Evolutionary conservation across 2,113 vertebrate species (phyloP).

Genomic region (Halichoeres trimaculatus): DNA sequence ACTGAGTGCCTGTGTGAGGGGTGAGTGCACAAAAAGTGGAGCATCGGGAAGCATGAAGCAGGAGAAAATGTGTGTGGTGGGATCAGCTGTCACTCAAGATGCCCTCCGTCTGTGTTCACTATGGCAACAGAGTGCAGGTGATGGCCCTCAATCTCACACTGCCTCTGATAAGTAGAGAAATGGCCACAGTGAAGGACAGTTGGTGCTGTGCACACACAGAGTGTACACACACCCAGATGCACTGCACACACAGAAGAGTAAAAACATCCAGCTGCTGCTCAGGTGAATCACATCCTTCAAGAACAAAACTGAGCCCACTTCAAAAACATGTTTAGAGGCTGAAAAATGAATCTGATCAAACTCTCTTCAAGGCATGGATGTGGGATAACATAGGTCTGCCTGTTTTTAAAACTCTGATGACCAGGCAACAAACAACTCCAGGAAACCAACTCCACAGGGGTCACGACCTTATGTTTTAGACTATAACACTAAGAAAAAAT

Average conservation of each 20-base stretch:
- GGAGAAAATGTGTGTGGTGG: conserved; percentile 42
- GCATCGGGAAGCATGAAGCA: conserved; percentile 23
- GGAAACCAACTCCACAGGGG: too few relatives aligned
- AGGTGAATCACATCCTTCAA: conserved; percentile 1
- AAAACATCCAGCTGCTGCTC: conserved; percentile 23
- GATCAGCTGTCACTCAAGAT: conserved; percentile 72
- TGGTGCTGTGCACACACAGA: not conserved
- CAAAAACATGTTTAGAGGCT: not conserved
- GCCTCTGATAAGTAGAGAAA: conserved; percentile 61
- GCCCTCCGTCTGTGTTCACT: conserved; percentile 56
- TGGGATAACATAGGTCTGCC: not conserved
- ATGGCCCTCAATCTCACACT: conserved; percentile 65
- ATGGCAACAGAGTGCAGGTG: conserved; percentile 73
- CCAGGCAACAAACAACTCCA: too few relatives aligned
- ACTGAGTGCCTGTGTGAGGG: not conserved
- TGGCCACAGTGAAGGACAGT: conserved; percentile 53
- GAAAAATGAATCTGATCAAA: too few relatives aligned
- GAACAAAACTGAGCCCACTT: not conserved
- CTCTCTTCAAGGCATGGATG: not conserved
- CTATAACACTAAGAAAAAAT: too few relatives aligned
- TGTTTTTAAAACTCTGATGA: too few relatives aligned
- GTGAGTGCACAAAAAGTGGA: conserved; percentile 2
- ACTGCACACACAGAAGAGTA: not conserved
- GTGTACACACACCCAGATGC: not conserved
- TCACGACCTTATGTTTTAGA: too few relatives aligned